phyloP scores from a whole-genome alignment of 2,888 invertebrate species.

The Drosophila atripex region DNA sequence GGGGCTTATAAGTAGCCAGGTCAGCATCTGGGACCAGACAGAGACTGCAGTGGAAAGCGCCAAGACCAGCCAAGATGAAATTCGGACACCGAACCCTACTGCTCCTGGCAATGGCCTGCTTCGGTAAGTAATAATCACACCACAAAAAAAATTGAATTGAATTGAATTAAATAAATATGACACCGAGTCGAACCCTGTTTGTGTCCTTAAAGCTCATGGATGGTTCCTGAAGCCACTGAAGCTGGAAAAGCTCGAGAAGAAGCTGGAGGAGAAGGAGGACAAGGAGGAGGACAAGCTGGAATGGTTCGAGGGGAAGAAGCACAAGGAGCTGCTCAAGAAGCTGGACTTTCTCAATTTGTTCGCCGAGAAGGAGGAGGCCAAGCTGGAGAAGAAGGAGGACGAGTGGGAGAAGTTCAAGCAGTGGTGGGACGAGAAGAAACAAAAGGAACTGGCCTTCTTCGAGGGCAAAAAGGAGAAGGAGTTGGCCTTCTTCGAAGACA shows the following conservation, averaged over 20 bases:
- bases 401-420: constrained; percentile 66
- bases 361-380: constrained; percentile 41
- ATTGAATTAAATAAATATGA: background rate
- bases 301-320: constrained; percentile 41
- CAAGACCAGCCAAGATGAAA: constrained; percentile 22
- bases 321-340: constrained; percentile 59
- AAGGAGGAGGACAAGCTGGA: constrained; percentile 43
- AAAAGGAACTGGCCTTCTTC: constrained; percentile 55
- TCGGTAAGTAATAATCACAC: constrained; percentile 55
- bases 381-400: constrained; percentile 48
- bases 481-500: constrained; percentile 39
- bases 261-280: constrained; percentile 37
- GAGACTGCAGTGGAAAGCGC: constrained; percentile 27
- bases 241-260: constrained; percentile 47
- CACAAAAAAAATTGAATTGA: background rate
- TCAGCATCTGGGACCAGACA: constrained; percentile 25
- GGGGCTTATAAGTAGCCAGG: constrained; percentile 58
- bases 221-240: constrained; percentile 56
- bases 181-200: background rate
- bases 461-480: constrained; percentile 57
- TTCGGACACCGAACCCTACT: constrained; percentile 54
- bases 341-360: constrained; percentile 62
- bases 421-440: constrained; percentile 63
- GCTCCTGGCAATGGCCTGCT: constrained; percentile 49
- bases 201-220: constrained; percentile 49